Evolutionary conservation across 2,888 invertebrate species (phyloP).

Genomic region (Spodoptera littoralis): DNA sequence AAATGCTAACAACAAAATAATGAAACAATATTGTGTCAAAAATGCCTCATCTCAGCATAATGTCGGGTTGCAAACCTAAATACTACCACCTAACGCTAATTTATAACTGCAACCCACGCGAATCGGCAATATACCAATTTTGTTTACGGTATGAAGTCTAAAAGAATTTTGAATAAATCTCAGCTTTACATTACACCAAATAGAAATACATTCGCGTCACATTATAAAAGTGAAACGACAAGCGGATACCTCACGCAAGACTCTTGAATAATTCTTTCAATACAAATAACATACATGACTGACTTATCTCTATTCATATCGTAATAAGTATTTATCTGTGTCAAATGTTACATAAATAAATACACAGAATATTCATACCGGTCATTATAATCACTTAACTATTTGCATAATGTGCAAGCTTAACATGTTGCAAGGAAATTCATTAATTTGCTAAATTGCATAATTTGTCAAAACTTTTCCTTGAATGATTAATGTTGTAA

Average conservation of each 20-base stretch:
- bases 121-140: too few relatives aligned
- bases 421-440: conserved; percentile 6
- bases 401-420: conserved; percentile 30
- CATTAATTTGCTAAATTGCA: conserved; percentile 14
- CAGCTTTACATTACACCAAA: background rate
- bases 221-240: conserved; percentile 41
- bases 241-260: conserved; percentile 33
- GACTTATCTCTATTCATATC: conserved; percentile 28
- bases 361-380: conserved; percentile 9
- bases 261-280: conserved; percentile 36
- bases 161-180: too few relatives aligned
- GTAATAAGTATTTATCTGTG: conserved; percentile 18
- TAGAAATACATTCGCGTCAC: conserved; percentile 7
- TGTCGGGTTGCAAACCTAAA: too few relatives aligned
- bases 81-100: too few relatives aligned
- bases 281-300: conserved; percentile 22
- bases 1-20: too few relatives aligned
- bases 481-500: background rate
- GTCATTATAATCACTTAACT: background rate
- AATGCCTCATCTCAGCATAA: too few relatives aligned
- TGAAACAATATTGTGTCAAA: too few relatives aligned
- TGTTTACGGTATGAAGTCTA: too few relatives aligned
- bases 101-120: too few relatives aligned
- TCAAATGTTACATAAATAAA: conserved; percentile 22
- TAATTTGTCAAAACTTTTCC: conserved; percentile 14